Evolutionary conservation across 2,888 invertebrate species (phyloP), one percentile per base, ranked within the genome.

Genomic region (Phengaris alcon): DNA sequence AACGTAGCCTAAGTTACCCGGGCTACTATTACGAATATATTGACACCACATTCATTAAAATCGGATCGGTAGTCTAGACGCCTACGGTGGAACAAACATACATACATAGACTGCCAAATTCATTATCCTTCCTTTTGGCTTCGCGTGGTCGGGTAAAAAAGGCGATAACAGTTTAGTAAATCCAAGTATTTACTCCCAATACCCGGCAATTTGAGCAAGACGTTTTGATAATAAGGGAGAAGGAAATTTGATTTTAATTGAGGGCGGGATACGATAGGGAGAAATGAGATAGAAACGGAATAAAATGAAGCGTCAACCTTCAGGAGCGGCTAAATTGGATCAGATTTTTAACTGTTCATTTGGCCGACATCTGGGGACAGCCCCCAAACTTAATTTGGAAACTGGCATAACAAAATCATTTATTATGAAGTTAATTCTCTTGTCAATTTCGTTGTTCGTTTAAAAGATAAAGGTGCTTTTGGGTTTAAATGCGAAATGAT

Each of bases 211-310:
- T 70, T 70, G 52, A 70, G 22, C 22, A 48, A 51, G 51, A 48
- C 70, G 52, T 70, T 51, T 52, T 70, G 48, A 70, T 70, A 48
- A 70, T 51, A 22, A 51, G 52, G 70, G 69, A 22, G 70, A 52
- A 12, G 70, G 2, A 10, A 70, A 70, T 52, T 70, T 70, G 70
- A 70, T 70, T 70, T 70, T 70, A 70, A 70, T 70, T 70, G 70
- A 70, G 6, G 64, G 12, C 64, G 35, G 59, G 22, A 15, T 64
- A 64, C 10, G 22, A 10, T 10, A 15, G 59, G 64, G 3, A 35
- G 13, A 13, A 35, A 64, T 44, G 35, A 13, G 35, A 44, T 52
- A 12, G 52, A 13, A 35, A 6, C 13, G 64, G 35, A 22, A 59
- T 12, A 35, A 64, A 22, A 64, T 12, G 64, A 44, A 44, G 6